These are phyloP conservation scores for Dryas iulia DNA, from an alignment of 1,140 invertebrate genomes.

Conservation along the genomic window DNA sequence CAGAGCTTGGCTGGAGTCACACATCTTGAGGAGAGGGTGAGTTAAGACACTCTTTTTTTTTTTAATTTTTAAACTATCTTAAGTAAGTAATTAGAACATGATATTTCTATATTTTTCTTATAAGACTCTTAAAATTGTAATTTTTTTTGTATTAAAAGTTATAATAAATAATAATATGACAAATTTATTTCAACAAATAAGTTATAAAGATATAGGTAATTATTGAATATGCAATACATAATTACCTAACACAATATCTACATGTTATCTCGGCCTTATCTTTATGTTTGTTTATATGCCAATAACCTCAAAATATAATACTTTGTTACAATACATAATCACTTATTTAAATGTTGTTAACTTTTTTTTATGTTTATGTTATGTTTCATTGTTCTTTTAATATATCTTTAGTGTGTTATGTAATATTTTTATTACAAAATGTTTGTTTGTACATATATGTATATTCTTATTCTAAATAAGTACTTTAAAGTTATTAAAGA, in stretches of 20 bases:
- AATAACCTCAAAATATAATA: constrained; percentile 27
- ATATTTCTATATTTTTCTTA: no score
- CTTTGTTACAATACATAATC: background rate
- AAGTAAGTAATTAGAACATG: no score
- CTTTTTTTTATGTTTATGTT: background rate
- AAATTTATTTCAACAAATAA: background rate
- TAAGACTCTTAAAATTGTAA: background rate
- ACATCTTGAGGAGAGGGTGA: constrained; percentile 87
- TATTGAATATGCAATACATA: constrained; percentile 15
- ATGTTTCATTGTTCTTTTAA: background rate
- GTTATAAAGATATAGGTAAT: background rate
- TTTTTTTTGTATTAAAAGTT: background rate
- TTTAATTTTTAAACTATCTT: background rate
- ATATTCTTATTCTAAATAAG: no score
- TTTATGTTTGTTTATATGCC: constrained; percentile 28
- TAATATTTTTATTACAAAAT: no score
- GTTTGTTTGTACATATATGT: background rate
- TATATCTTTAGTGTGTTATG: background rate
- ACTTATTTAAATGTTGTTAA: background rate
- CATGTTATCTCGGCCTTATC: constrained; percentile 12
- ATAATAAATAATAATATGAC: background rate
- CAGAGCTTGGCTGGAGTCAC: constrained; percentile 95
- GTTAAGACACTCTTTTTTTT: constrained; percentile 37
- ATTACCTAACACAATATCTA: constrained; percentile 21
- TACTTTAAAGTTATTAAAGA: no score